Base-by-base conservation (phyloP, 1,140 invertebrate species). In the Nephila pilipes region DNA sequence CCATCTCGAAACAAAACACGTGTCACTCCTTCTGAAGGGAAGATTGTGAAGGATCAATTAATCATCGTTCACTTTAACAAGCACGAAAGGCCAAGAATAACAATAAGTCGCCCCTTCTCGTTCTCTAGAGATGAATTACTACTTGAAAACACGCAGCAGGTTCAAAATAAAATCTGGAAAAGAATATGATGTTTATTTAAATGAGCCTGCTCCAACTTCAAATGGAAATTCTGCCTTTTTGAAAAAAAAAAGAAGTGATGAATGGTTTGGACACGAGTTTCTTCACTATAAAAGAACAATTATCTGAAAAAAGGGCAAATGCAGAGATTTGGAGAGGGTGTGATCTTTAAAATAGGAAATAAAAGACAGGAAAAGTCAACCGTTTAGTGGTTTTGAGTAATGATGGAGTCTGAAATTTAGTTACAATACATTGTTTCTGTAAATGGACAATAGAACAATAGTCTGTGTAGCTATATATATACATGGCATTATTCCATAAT, bases 171-270 rank as follows among this genome's bases (percentile, higher is more conserved):
- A 89, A 57, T 79, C 29, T 32, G 63, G 25, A 14, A 60, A 29
- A 57, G 65, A n/a, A 57, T 89, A 22, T 89, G 69, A 79, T 89
- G 87, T 80, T 89, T 89, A 89, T 89, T 89, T 79, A 89, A 89
- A 89, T 89, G 65, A 79, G 87, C 22, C 54, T n/a, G 14, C 60
- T 65, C 22, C 16, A 87, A 63, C 22, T 46, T 87, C 20, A 38
- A 85, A 20, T 16, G 12, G 20, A 46, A 87, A 29, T 87, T 89
- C 57, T 58, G 87, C 87, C 32, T 58, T 65, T 63, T n/a, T 46
- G 46, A 46, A 10, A 10, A 46, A 46, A 46, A n/a, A 38, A 1
- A 3, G 10, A 4, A 5, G 46, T 79, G 87, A 89, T 89, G 87
- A 89, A 89, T 89, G 87, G 38, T n/a, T 29, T 46, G 2, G 58